phyloP scores from a whole-genome alignment of 2,113 vertebrate species.

The Oryzias melastigma region DNA sequence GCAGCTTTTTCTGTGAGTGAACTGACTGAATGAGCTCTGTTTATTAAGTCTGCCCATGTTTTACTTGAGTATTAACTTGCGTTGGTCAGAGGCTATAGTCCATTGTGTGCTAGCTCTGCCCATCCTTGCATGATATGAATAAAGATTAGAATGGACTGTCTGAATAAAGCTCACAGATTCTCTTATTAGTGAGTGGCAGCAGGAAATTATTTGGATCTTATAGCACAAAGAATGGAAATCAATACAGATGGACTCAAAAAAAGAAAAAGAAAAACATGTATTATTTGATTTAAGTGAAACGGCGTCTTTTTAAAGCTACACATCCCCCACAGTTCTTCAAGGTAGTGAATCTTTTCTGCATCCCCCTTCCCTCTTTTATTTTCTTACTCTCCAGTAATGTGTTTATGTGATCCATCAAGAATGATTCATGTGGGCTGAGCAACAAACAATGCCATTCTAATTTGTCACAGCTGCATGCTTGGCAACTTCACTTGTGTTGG shows the following conservation, averaged over 20 bases:
- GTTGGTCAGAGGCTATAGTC: slow-evolving; percentile 49
- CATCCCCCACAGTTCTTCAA: not conserved
- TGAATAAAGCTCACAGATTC: slow-evolving; percentile 53
- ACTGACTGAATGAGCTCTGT: slow-evolving; percentile 34
- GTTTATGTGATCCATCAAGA: slow-evolving; percentile 32
- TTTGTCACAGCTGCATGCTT: slow-evolving; percentile 65
- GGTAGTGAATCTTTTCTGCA: no score
- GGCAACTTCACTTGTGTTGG: slow-evolving; percentile 31
- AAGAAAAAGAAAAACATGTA: no score
- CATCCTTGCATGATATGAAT: slow-evolving; percentile 70
- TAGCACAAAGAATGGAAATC: slow-evolving; percentile 62
- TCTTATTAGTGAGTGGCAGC: slow-evolving; percentile 42
- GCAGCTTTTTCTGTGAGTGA: slow-evolving; percentile 31
- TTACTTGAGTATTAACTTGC: slow-evolving; percentile 56
- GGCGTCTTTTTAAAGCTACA: slow-evolving; percentile 49
- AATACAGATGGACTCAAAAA: slow-evolving; percentile 1
- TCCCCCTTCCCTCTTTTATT: no score
- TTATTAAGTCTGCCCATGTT: slow-evolving; percentile 60
- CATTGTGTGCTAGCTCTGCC: slow-evolving; percentile 57
- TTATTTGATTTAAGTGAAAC: slow-evolving; percentile 41
- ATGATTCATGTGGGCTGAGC: slow-evolving; percentile 50
- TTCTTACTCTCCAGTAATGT: not conserved
- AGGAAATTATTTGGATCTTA: slow-evolving; percentile 69
- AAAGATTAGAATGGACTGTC: slow-evolving; percentile 60
- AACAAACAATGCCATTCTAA: slow-evolving; percentile 57